Percentiles rank a stretch among this genome's conserved stretches.
Conservation (phyloP, 2,113 vertebrate genomes). For the Panthera leo region DNA sequence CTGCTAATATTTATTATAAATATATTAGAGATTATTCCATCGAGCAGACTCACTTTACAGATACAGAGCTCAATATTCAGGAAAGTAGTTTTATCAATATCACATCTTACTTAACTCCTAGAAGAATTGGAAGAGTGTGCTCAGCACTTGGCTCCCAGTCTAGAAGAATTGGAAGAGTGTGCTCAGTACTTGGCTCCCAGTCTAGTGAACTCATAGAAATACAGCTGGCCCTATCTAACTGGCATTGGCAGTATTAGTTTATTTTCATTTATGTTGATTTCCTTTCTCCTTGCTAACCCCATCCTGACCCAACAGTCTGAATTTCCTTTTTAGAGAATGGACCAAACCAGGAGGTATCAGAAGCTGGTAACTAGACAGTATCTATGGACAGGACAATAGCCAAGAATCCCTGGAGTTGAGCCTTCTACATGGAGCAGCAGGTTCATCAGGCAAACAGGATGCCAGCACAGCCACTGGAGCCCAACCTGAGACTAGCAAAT, state of each 20-base stretch:
- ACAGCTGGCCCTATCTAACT: background rate
- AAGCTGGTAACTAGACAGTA: background rate
- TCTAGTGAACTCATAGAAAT: background rate
- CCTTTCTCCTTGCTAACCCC: background rate
- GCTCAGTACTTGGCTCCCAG: background rate
- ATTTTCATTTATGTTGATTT: background rate
- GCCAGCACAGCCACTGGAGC: accelerated
- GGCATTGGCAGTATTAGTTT: background rate
- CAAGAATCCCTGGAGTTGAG: background rate
- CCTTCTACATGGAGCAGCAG: background rate
- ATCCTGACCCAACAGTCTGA: background rate
- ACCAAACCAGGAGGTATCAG: background rate
- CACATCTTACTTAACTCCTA: background rate
- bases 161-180: background rate
- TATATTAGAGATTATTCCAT: background rate
- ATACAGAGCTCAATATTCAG: background rate
- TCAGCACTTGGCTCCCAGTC: background rate
- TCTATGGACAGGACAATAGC: background rate
- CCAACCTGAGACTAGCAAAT: background rate
- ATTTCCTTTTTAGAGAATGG: background rate
- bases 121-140: background rate
- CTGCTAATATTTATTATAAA: background rate
- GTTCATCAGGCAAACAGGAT: background rate
- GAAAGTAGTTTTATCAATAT: background rate
- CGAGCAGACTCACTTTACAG: background rate